Conservation (phyloP, 2,888 invertebrate genomes). For the Calameuta pallipes region DNA sequence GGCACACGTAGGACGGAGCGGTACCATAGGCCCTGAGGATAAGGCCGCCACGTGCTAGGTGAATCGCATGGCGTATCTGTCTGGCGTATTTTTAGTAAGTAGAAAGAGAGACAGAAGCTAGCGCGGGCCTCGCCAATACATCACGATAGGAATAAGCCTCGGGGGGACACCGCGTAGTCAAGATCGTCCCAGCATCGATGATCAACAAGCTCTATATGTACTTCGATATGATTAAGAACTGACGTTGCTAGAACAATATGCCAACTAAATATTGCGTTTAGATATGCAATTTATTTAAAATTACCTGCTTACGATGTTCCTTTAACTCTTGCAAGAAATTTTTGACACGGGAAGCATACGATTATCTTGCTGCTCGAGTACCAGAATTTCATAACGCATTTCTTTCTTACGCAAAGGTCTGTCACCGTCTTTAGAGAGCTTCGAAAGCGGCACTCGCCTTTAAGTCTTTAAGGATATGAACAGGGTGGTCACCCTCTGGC, state of each 20-base stretch:
- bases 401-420: not conserved
- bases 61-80: not conserved
- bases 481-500: not conserved
- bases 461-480: not conserved
- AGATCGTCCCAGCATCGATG: not conserved
- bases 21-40: not conserved
- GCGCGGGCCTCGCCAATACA: not conserved
- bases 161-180: not conserved
- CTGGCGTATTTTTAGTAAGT: not conserved
- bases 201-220: not conserved
- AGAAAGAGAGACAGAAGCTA: not conserved
- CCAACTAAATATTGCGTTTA: not conserved
- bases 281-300: not conserved
- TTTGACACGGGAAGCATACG: not conserved
- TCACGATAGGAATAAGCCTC: not conserved
- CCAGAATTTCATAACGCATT: not conserved
- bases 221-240: not conserved
- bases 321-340: not conserved
- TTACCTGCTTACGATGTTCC: not conserved
- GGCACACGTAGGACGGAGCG: not conserved
- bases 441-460: not conserved
- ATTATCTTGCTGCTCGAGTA: not conserved
- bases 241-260: not conserved
- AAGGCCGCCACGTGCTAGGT: not conserved
- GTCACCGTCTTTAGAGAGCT: not conserved